phyloP scores from a whole-genome alignment of 2,888 invertebrate genomes.

The Heliconius cydno region DNA sequence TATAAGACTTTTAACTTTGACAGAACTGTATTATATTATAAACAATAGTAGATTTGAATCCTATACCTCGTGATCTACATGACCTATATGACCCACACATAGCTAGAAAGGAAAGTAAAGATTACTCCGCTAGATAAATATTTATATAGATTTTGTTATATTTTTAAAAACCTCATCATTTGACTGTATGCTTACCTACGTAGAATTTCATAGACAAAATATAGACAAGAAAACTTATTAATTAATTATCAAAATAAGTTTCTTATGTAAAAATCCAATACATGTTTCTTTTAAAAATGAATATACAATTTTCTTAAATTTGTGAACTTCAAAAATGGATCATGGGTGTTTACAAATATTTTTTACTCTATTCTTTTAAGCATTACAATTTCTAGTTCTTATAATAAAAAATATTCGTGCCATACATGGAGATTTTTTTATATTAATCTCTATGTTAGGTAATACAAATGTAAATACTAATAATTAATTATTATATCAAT shows the following conservation, averaged over 20 bases:
- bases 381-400: not conserved
- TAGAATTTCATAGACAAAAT: not conserved
- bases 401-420: not conserved
- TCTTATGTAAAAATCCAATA: not conserved
- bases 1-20: not conserved
- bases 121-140: slow-evolving; percentile 41
- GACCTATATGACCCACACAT: slow-evolving; percentile 58
- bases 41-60: slow-evolving; percentile 30
- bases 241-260: not conserved
- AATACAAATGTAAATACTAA: not conserved
- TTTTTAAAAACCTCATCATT: not conserved
- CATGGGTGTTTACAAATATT: not conserved
- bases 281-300: not conserved
- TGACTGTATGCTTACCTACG: not conserved
- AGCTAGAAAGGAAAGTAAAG: slow-evolving; percentile 43
- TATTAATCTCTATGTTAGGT: not conserved
- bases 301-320: not conserved
- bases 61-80: slow-evolving; percentile 51
- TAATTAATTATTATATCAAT: not conserved
- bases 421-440: not conserved
- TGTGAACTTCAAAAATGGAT: not conserved
- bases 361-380: not conserved
- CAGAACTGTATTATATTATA: not conserved
- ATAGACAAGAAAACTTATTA: not conserved
- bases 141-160: not conserved